Conservation (phyloP, 1,140 invertebrate species). For the Psilanteris sp. region DNA sequence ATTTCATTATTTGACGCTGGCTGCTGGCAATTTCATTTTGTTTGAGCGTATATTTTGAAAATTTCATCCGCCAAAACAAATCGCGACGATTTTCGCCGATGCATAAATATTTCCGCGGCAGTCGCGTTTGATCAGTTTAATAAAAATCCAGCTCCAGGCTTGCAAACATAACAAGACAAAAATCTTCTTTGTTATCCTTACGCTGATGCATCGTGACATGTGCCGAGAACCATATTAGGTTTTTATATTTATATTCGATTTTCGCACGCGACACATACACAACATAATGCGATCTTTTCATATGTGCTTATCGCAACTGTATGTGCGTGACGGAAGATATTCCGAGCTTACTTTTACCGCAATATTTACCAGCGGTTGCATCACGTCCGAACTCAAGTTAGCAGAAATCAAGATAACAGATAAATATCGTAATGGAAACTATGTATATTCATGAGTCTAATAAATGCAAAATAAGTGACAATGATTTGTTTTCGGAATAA, state of each 20-base stretch:
- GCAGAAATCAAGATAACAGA: conserved; percentile 51
- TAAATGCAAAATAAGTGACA: conserved; percentile 15
- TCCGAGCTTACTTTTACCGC: conserved; percentile 35
- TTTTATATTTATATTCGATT: conserved; percentile 58
- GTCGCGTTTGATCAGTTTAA: conserved; percentile 52
- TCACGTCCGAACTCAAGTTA: conserved; percentile 40
- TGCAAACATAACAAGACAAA: conserved; percentile 30
- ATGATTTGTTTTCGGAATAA: conserved; percentile 6
- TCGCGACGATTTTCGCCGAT: conserved; percentile 19
- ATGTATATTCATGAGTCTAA: conserved; percentile 38
- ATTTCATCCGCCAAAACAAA: conserved; percentile 37
- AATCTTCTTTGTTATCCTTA: conserved; percentile 47
- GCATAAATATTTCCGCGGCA: conserved; percentile 40
- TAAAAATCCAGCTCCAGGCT: conserved; percentile 31
- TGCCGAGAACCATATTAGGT: conserved; percentile 34
- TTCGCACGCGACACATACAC: conserved; percentile 25
- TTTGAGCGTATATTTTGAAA: conserved; percentile 16
- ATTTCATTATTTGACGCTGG: conserved; percentile 15
- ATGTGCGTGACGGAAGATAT: conserved; percentile 48
- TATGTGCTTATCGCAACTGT: conserved; percentile 35
- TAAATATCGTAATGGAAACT: conserved; percentile 37
- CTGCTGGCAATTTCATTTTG: conserved; percentile 15
- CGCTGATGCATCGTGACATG: conserved; percentile 41
- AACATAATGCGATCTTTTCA: conserved; percentile 9
- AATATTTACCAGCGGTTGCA: conserved; percentile 46